These are phyloP conservation scores for Muscicapa adusta DNA, from an alignment of 2,113 vertebrate species.

Conservation along the genomic window DNA sequence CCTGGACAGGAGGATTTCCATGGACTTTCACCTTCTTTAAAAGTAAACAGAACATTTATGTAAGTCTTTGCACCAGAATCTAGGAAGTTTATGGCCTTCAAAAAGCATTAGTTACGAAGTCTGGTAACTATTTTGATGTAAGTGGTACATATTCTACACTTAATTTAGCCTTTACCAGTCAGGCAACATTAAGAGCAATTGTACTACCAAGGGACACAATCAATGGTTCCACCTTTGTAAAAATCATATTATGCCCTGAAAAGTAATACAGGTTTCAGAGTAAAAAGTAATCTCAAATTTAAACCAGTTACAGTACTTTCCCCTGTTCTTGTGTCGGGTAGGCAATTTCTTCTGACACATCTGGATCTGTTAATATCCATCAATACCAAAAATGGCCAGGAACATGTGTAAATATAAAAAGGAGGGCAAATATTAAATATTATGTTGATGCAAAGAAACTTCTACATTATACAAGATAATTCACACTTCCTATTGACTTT, in stretches of 20 bases:
- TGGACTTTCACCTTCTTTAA: not conserved
- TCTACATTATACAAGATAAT: not conserved
- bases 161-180: not conserved
- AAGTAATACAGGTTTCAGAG: not conserved
- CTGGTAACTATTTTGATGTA: not conserved
- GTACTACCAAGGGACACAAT: not conserved
- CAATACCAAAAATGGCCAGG: not conserved
- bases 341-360: not conserved
- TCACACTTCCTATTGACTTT: not conserved
- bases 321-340: not conserved
- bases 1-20: not conserved
- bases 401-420: not conserved
- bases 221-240: not conserved
- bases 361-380: not conserved
- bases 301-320: not conserved
- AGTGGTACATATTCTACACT: not conserved
- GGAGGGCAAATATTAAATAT: not conserved
- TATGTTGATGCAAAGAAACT: not conserved
- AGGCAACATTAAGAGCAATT: not conserved
- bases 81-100: not conserved
- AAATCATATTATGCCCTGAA: not conserved
- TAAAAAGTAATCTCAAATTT: not conserved
- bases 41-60: not conserved
- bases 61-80: not conserved
- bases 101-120: not conserved